These are phyloP conservation scores for Balanococcus diminutus DNA, from an alignment of 2,888 invertebrate genomes.

Conservation along the genomic window DNA sequence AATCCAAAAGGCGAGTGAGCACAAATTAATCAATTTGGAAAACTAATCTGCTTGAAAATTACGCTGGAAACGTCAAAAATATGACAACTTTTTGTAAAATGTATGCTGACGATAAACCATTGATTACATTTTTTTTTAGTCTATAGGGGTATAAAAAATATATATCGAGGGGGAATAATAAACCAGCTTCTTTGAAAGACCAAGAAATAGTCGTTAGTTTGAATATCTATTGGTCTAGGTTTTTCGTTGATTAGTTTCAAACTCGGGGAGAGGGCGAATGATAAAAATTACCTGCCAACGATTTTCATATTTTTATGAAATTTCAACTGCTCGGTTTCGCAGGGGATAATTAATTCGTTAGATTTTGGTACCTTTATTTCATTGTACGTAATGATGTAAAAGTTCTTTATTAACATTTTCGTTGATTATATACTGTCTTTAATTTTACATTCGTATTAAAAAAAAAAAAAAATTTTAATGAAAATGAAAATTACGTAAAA, in stretches of 20 bases:
- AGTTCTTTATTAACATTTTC: too few species aligned
- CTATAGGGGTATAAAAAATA: background rate
- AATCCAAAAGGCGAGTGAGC: background rate
- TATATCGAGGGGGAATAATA: background rate
- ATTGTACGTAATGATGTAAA: too few species aligned
- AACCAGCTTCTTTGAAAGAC: background rate
- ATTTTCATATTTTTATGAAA: background rate
- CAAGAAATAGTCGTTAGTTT: background rate
- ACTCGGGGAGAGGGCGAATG: background rate
- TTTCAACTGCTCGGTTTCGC: background rate
- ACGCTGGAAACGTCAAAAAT: background rate
- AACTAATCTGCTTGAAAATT: background rate
- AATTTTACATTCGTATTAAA: too few species aligned
- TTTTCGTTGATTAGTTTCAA: background rate
- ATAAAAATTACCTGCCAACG: background rate
- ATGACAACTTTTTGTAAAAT: background rate
- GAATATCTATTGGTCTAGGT: background rate
- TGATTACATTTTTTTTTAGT: background rate
- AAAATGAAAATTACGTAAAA: background rate
- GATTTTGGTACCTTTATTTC: background rate
- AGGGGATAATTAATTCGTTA: background rate
- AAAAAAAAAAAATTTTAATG: too few species aligned
- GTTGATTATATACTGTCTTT: too few species aligned
- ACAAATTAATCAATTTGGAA: constrained; percentile 10
- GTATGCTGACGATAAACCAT: background rate